Percentiles rank a stretch among this genome's conserved stretches.
phyloP scores from a whole-genome alignment of 2,113 vertebrate genomes.

The Phalacrocorax aristotelis region DNA sequence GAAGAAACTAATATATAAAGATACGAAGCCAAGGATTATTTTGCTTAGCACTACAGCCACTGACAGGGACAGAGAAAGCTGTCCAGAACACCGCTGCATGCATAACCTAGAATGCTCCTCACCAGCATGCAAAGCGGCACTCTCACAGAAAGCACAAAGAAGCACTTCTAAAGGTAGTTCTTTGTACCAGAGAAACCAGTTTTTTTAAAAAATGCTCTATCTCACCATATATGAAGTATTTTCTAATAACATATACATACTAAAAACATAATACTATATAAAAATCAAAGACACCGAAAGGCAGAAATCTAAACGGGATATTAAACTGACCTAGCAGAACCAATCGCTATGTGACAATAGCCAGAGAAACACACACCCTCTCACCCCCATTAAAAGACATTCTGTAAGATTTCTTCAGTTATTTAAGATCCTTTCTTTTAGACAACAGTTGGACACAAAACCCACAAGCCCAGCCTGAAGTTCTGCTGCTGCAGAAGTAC shows the following conservation, averaged over 20 bases:
- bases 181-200: not conserved
- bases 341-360: not conserved
- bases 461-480: not conserved
- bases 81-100: not conserved
- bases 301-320: not conserved
- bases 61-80: not conserved
- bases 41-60: not conserved
- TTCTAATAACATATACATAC: not conserved
- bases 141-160: not conserved
- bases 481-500: not conserved
- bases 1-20: not conserved
- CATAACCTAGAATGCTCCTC: not conserved
- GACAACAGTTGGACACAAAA: not conserved
- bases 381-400: not conserved
- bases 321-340: not conserved
- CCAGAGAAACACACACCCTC: not conserved
- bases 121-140: not conserved
- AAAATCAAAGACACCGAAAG: not conserved
- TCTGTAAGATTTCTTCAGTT: accelerated
- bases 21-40: not conserved
- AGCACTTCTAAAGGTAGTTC: not conserved
- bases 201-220: not conserved
- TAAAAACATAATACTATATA: not conserved
- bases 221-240: not conserved
- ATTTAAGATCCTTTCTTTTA: not conserved